Evolutionary conservation across 2,888 invertebrate species (phyloP), one percentile per base, ranked within the genome.

Genomic region (Neria commutata): DNA sequence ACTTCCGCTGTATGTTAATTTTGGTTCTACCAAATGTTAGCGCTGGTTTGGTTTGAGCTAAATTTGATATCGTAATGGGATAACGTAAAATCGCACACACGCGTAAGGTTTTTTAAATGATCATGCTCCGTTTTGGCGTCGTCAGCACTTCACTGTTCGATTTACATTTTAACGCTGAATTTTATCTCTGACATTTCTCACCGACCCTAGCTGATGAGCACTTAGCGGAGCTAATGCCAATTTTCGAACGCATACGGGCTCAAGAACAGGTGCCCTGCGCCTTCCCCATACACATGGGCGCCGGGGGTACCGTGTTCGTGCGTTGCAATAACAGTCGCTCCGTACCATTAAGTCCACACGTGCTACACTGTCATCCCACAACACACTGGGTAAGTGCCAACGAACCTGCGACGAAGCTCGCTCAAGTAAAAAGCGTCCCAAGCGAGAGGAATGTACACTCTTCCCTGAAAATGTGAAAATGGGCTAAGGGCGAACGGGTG

Each of bases 221-320:
- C 87, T 88, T 95, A 90, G 92, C 89, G 86, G 93, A 94, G 87
- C 88, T 95, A 89, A 93, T 90, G 91, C 94, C 94, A 81, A 94
- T 95, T 85, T 94, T 95, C 88, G 94, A 94, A 86, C 91, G 91
- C 84, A 88, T 94, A 83, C 89, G 94, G 82, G 92, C 92, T 83
- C 91, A 91, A 83, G 92, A 94, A 85, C 92, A 93, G 84, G 89
- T 92, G 77, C 93, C 93, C 81, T 92, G 92, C 85, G 92, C 93
- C 80, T 94, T 92, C 85, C 93, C 93, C 79, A 89, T 92, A 83
- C 92, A 92, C 85, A 91, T 92, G 88, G 89, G 86, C 69, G 88
- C 82, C 83, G 87, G 79, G 84, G 87, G 83, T 83, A 87, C 84
- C 83, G 86, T 85, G 83, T 87, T 83, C 85, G 87, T 83, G 81